These are phyloP conservation scores for Tuberolachnus salignus DNA, from an alignment of 2,888 invertebrate genomes.

Conservation along the genomic window DNA sequence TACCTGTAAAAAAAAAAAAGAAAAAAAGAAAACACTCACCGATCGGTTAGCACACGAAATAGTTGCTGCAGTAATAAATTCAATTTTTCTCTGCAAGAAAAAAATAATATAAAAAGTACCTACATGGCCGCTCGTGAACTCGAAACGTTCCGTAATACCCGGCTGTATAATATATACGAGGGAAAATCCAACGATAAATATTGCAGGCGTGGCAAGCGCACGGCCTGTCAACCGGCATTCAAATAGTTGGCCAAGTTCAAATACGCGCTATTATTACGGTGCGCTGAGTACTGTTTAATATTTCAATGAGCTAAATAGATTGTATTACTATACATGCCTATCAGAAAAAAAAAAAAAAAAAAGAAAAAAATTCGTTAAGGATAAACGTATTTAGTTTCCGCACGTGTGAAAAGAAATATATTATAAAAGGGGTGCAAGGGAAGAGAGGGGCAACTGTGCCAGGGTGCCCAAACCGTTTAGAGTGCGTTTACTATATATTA, in stretches of 20 bases:
- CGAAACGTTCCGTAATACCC: background rate
- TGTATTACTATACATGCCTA: background rate
- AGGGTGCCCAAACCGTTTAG: too few species aligned
- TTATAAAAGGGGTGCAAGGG: too few species aligned
- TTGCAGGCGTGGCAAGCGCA: background rate
- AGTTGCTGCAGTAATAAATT: too few species aligned
- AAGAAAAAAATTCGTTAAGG: background rate
- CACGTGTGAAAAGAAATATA: too few species aligned
- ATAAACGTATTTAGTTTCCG: background rate
- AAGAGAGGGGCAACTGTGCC: too few species aligned
- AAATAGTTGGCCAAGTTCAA: constrained; percentile 17
- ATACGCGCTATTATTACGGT: background rate
- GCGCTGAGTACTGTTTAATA: background rate
- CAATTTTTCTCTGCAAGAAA: background rate
- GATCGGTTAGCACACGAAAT: too few species aligned
- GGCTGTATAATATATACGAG: background rate
- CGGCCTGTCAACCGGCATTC: constrained; percentile 9
- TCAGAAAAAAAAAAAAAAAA: too few species aligned
- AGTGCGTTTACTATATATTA: too few species aligned
- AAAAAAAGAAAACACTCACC: too few species aligned
- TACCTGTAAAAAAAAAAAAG: too few species aligned
- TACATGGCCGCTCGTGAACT: background rate
- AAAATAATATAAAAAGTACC: background rate
- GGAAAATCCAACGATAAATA: constrained; percentile 30
- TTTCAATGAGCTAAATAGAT: constrained; percentile 10